These are phyloP conservation scores for Arremon aurantiirostris DNA, from an alignment of 2,797 vertebrate genomes.

Conservation along the genomic window DNA sequence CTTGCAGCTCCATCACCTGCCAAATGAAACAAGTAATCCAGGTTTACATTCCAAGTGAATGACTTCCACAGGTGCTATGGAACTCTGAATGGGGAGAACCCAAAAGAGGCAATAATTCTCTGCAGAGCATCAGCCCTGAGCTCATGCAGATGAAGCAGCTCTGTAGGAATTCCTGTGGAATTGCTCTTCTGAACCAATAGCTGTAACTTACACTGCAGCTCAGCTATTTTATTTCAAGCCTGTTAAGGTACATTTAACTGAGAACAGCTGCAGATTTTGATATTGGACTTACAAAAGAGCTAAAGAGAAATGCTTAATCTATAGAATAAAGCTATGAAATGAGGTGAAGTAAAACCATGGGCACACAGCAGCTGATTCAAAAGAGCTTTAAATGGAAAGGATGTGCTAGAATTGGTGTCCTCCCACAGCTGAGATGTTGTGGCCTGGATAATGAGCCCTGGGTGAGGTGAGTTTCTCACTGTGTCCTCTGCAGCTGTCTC, in stretches of 20 bases:
- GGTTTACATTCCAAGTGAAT: background rate
- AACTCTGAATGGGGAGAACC: background rate
- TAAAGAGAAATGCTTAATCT: background rate
- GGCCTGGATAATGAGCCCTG: background rate
- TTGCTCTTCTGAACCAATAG: background rate
- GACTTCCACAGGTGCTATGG: background rate
- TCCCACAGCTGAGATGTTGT: background rate
- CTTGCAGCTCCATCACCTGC: background rate
- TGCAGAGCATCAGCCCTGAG: background rate
- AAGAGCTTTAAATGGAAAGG: background rate
- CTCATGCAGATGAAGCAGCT: background rate
- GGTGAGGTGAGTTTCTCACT: background rate
- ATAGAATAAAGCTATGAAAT: background rate
- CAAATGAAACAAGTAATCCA: background rate
- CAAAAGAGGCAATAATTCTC: background rate
- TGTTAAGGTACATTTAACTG: background rate
- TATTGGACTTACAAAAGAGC: background rate
- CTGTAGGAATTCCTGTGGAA: background rate
- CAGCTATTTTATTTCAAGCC: background rate
- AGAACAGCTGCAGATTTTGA: background rate
- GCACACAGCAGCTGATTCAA: background rate
- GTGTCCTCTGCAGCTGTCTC: constrained; percentile 83
- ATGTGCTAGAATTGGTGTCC: background rate
- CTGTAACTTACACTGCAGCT: background rate
- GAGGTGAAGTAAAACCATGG: background rate